These are phyloP conservation scores for Phataginus tricuspis DNA, from an alignment of 2,797 vertebrate genomes.

Conservation along the genomic window DNA sequence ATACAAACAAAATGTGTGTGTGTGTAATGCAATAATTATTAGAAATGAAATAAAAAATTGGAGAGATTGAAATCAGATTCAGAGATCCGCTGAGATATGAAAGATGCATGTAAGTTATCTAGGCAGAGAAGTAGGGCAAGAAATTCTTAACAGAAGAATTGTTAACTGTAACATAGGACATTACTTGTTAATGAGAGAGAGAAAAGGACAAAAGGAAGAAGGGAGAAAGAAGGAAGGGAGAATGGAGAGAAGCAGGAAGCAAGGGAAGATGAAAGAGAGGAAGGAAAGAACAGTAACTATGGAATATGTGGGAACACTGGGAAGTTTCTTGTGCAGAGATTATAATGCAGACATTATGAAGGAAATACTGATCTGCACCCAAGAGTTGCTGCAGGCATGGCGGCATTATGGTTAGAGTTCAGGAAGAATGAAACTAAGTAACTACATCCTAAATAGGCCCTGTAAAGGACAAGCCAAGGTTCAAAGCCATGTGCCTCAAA, in stretches of 20 bases:
- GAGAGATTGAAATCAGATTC: not conserved
- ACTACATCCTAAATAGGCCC: not conserved
- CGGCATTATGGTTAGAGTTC: not conserved
- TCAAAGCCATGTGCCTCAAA: not conserved
- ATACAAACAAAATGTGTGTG: not conserved
- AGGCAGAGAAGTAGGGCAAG: not conserved
- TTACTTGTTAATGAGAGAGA: not conserved
- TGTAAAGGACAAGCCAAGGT: not conserved
- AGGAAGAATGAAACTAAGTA: not conserved
- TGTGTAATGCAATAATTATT: not conserved
- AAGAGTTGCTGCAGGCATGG: not conserved
- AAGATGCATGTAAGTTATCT: not conserved
- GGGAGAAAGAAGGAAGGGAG: not conserved
- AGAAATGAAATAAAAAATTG: not conserved
- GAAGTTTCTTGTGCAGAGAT: not conserved
- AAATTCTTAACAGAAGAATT: not conserved
- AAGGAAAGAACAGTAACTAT: not conserved
- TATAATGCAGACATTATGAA: not conserved
- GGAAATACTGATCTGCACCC: not conserved
- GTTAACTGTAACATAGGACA: not conserved
- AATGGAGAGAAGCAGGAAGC: not conserved
- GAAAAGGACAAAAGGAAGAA: no score
- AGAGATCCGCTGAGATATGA: not conserved
- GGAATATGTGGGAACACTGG: not conserved
- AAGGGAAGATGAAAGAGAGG: no score